Evolutionary conservation across 2,888 invertebrate genomes (phyloP).

Genomic region (Beris chalybata): DNA sequence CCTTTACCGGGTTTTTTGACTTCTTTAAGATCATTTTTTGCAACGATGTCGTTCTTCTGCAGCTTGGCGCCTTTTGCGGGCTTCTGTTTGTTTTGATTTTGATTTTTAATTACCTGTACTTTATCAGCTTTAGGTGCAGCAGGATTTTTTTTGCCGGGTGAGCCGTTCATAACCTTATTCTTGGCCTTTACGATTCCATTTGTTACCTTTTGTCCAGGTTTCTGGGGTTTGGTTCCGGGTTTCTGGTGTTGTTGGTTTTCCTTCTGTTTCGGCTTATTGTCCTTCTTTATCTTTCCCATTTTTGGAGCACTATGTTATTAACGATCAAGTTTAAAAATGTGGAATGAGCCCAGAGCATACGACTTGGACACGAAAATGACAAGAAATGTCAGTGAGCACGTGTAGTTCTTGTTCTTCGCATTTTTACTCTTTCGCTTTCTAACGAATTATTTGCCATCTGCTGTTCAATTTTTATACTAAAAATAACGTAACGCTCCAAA

Average conservation of each 20-base stretch:
- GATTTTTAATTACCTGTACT: not conserved
- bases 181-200: slow-evolving; percentile 5
- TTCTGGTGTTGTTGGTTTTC: not conserved
- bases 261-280: too few relatives aligned
- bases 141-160: not conserved
- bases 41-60: not conserved
- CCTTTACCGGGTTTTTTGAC: not conserved
- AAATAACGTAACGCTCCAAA: too few relatives aligned
- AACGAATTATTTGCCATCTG: too few relatives aligned
- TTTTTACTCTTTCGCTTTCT: too few relatives aligned
- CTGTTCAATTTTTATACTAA: too few relatives aligned
- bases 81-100: not conserved
- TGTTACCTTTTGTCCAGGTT: not conserved
- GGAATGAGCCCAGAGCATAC: too few relatives aligned
- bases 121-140: not conserved
- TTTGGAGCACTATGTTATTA: not conserved
- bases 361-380: too few relatives aligned
- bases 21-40: not conserved
- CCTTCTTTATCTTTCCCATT: slow-evolving; percentile 5
- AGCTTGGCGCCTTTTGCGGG: not conserved
- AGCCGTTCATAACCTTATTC: slow-evolving; percentile 4
- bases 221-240: not conserved
- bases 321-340: too few relatives aligned
- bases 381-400: too few relatives aligned
- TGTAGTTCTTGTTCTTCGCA: too few relatives aligned